Evolutionary conservation across 2,113 vertebrate species (phyloP).

Genomic region (Tautogolabrus adspersus): DNA sequence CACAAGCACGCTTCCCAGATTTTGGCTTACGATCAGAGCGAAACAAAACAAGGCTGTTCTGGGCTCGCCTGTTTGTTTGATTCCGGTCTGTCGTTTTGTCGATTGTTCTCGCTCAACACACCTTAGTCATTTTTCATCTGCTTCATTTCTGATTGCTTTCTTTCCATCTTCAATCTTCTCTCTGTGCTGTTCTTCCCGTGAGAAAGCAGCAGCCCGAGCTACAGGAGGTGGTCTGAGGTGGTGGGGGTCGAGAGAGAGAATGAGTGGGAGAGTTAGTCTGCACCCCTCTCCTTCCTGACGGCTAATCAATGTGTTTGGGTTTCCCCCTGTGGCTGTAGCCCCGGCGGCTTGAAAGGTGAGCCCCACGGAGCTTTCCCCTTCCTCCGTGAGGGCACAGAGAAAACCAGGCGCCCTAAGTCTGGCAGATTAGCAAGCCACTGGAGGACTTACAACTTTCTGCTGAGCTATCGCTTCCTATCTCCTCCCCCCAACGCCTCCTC

Average conservation of each 20-base stretch:
- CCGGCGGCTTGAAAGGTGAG: slow-evolving; percentile 46
- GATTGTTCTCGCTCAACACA: slow-evolving; percentile 53
- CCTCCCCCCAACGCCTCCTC: slow-evolving; percentile 23
- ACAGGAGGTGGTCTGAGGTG: slow-evolving; percentile 30
- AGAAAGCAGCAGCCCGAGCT: slow-evolving; percentile 46
- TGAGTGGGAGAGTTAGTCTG: slow-evolving; percentile 3
- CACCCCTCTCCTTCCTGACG: slow-evolving; percentile 8
- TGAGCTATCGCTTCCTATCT: slow-evolving; percentile 67
- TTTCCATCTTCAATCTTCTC: slow-evolving; percentile 24
- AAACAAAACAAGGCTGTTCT: slow-evolving; percentile 63
- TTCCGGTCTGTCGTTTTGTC: slow-evolving; percentile 54
- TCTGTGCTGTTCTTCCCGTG: slow-evolving; percentile 36
- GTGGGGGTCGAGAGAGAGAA: slow-evolving; percentile 8
- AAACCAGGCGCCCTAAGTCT: slow-evolving; percentile 63
- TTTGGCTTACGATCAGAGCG: slow-evolving; percentile 74
- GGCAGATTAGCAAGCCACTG: slow-evolving; percentile 61
- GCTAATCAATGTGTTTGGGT: slow-evolving; percentile 72
- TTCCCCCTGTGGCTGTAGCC: slow-evolving; percentile 57
- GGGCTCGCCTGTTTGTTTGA: slow-evolving; percentile 59
- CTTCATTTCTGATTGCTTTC: slow-evolving; percentile 23
- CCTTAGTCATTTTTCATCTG: slow-evolving; percentile 34
- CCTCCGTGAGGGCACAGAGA: slow-evolving; percentile 25
- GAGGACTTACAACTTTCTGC: slow-evolving; percentile 73
- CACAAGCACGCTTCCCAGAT: slow-evolving; percentile 38
- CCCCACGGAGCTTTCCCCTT: slow-evolving; percentile 32